Base-by-base conservation (phyloP, 2,888 invertebrate species). In the Mycalesis mineus region DNA sequence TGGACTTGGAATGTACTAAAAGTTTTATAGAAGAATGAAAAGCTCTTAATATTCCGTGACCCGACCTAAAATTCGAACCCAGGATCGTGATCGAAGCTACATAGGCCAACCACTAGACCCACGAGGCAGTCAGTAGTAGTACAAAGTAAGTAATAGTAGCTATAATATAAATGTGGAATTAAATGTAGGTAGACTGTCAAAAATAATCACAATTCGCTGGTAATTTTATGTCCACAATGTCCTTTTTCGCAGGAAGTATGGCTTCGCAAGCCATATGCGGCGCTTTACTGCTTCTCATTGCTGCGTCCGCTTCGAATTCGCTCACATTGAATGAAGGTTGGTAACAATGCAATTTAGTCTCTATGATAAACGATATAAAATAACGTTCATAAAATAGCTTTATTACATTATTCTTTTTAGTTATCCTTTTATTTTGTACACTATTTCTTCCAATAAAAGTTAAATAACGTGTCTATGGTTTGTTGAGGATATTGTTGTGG, bases 251-350 rank as follows among this genome's bases (percentile, higher is more conserved):
- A 78, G 78, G 72, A 67, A 69, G 62, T 65, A 87, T 86, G 87
- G 84, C 79, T 71, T 59, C 61, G 13, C 44, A 65, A 63, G 77
- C 75, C 75, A 72, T 83, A 77, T 74, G 75, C 70, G 78, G 74
- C 55, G 72, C 72, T 28, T 60, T 82, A 52, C 70, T 78, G 65
- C 72, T 88, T 33, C 70, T 85, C 51, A 64, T 78, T 15, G 64
- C 77, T 57, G 76, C 75, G 57, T 72, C 70, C 60, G 63, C 69
- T 55, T 66, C 74, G 11, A 69, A 83, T 55, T 80, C 86, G n/a
- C 86, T 91, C 61, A 88, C 89, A 56, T 69, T 91, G 70, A 91
- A 91, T 67, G 78, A 88, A 78, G 91, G 91, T 91, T 77, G 73
- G 63, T 58, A 33, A 36, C 44, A 33, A 2, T 33, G 14, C 36